Percentiles rank a stretch among this genome's conserved stretches.
Evolutionary conservation across 2,797 vertebrate species (phyloP).

Genomic region (Mus minutoides): DNA sequence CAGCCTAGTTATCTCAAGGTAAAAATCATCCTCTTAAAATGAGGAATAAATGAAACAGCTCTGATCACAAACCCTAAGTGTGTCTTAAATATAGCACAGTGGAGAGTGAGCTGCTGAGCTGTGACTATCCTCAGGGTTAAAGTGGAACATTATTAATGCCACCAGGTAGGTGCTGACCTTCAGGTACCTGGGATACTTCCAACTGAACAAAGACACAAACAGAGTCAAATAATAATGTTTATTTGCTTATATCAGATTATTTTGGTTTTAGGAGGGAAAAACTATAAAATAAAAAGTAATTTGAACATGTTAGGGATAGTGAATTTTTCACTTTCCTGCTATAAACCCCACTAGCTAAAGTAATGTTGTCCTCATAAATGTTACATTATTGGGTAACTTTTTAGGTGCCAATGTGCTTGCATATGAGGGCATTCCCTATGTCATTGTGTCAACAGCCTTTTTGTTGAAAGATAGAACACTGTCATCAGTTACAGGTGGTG

Average conservation of each 20-base stretch:
- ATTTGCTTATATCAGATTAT: background rate
- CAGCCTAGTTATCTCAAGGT: background rate
- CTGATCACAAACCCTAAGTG: background rate
- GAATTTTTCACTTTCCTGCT: background rate
- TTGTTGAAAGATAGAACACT: background rate
- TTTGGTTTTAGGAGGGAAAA: background rate
- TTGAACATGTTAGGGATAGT: background rate
- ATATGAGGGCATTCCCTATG: background rate
- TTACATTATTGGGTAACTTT: constrained; percentile 19
- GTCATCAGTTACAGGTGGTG: background rate
- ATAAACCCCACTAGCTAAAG: background rate
- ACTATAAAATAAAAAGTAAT: background rate
- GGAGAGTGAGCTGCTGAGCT: background rate
- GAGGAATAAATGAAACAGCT: background rate
- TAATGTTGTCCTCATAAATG: background rate
- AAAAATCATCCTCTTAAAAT: background rate
- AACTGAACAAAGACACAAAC: background rate
- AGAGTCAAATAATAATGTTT: background rate
- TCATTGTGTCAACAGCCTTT: background rate
- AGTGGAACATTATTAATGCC: background rate
- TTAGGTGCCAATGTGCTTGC: background rate
- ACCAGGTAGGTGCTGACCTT: background rate
- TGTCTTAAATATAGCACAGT: background rate
- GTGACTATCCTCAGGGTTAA: background rate
- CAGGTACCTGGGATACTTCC: background rate